A percentile compares a stretch with the other conserved stretches of the same genome.
Conservation (phyloP, 2,888 invertebrate genomes). For the Drosophila meridiana region DNA sequence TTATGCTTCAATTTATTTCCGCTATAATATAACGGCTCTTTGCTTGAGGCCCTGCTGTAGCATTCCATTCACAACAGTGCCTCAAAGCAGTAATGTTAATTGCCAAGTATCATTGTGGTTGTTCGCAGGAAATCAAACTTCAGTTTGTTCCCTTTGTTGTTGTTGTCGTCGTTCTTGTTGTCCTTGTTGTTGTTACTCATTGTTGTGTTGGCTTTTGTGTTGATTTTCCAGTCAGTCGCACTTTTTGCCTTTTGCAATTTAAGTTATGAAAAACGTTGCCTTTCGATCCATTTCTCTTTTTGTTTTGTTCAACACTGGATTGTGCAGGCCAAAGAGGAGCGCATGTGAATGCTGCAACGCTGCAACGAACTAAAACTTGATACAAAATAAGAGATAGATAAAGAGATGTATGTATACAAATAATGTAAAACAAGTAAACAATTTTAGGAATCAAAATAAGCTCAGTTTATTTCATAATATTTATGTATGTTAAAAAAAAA, state of each 20-base stretch:
- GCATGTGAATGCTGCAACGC: neutral
- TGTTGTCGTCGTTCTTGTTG: conserved; percentile 17
- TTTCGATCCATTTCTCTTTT: conserved; percentile 21
- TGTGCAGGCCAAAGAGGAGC: neutral
- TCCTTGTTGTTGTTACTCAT: conserved; percentile 20
- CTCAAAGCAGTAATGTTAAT: conserved; percentile 33
- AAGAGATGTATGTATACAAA: too few species aligned
- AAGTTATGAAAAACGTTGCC: conserved; percentile 65
- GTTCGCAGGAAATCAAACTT: conserved; percentile 26
- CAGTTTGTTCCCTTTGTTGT: conserved; percentile 13
- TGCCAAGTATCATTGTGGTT: conserved; percentile 27
- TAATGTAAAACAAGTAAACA: too few species aligned
- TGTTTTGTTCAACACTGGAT: conserved; percentile 17
- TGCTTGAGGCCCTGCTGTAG: neutral
- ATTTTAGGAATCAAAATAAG: too few species aligned
- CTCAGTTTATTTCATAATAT: too few species aligned
- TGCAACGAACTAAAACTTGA: neutral
- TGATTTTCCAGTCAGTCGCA: conserved; percentile 66
- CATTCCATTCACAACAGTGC: conserved; percentile 7
- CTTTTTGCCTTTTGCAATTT: conserved; percentile 62
- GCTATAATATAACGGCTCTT: neutral
- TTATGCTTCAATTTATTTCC: neutral
- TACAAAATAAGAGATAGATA: neutral
- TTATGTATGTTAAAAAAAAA: too few species aligned
- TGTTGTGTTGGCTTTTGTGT: conserved; percentile 50